These are phyloP conservation scores for Aphyosemion australe DNA, from an alignment of 2,113 vertebrate genomes.

Conservation along the genomic window DNA sequence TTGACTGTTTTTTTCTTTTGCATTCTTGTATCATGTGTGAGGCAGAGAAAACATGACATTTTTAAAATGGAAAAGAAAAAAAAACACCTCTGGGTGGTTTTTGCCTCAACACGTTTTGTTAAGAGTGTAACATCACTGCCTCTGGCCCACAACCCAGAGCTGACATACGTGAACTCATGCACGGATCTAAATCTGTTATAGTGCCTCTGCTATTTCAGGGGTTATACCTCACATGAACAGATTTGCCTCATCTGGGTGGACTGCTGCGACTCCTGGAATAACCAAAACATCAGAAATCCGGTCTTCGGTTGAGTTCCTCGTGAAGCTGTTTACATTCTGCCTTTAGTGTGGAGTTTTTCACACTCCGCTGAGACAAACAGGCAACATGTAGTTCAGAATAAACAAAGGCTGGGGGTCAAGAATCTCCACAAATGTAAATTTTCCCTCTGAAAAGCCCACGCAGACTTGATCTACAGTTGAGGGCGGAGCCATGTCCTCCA, in stretches of 20 bases:
- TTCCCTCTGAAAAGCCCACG: conserved; percentile 25
- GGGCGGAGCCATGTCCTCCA: conserved; percentile 11
- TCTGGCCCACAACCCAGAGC: conserved; percentile 28
- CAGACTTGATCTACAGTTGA: conserved; percentile 18
- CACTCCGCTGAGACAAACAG: conserved; percentile 32
- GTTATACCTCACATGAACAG: conserved; percentile 17
- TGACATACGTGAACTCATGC: conserved; percentile 47
- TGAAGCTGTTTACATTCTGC: conserved; percentile 8
- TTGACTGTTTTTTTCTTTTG: conserved; percentile 4
- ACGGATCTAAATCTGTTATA: conserved; percentile 52
- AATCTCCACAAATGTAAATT: conserved; percentile 21
- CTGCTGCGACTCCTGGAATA: neutral
- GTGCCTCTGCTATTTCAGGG: conserved; percentile 18
- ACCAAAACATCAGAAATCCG: neutral
- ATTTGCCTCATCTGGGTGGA: conserved; percentile 14
- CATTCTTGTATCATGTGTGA: neutral
- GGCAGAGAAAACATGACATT: conserved; percentile 31
- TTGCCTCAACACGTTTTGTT: conserved; percentile 13
- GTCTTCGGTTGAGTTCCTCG: neutral
- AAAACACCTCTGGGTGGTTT: conserved; percentile 13
- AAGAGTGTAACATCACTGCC: conserved; percentile 23
- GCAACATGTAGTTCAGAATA: conserved; percentile 29
- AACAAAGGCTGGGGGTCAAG: conserved; percentile 33
- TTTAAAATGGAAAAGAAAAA: conserved; percentile 32
- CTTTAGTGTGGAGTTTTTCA: conserved; percentile 11